Conservation (phyloP, 2,797 vertebrate species). For the Discoglossus pictus region DNA sequence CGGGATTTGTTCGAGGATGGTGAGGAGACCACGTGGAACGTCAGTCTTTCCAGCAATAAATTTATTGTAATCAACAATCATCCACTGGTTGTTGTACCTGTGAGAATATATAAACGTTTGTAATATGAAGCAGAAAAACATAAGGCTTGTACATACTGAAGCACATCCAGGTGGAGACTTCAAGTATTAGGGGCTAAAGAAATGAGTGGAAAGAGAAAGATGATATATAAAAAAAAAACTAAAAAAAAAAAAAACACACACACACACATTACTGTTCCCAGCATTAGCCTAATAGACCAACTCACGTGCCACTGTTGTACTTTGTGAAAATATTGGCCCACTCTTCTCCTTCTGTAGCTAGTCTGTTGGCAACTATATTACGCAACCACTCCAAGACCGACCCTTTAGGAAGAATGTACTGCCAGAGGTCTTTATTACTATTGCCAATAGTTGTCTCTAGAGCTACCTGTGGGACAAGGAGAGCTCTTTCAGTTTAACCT, state of each 20-base stretch:
- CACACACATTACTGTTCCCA: no score
- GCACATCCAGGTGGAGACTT: no score
- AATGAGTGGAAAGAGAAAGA: no score
- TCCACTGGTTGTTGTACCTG: slow-evolving; percentile 98
- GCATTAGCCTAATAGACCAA: no score
- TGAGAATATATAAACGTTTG: background rate
- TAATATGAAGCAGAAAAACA: background rate
- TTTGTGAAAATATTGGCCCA: slow-evolving; percentile 79
- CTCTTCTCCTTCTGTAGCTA: slow-evolving; percentile 73
- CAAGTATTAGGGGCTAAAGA: no score
- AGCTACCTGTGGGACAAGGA: slow-evolving; percentile 71
- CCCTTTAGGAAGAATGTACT: slow-evolving; percentile 75
- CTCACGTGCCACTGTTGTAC: slow-evolving; percentile 96
- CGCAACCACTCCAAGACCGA: slow-evolving; percentile 89
- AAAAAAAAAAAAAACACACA: no score
- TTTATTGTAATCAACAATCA: slow-evolving; percentile 89
- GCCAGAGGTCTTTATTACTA: slow-evolving; percentile 83
- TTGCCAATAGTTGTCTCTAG: slow-evolving; percentile 95
- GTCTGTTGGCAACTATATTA: slow-evolving; percentile 87
- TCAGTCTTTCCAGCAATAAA: slow-evolving; percentile 70
- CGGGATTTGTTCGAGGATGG: slow-evolving; percentile 92
- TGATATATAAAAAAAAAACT: no score
- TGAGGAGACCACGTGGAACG: slow-evolving; percentile 69
- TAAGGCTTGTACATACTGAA: no score
- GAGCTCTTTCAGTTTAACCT: no score